phyloP scores from a whole-genome alignment of 2,113 vertebrate species.

The Terrapene triunguis region DNA sequence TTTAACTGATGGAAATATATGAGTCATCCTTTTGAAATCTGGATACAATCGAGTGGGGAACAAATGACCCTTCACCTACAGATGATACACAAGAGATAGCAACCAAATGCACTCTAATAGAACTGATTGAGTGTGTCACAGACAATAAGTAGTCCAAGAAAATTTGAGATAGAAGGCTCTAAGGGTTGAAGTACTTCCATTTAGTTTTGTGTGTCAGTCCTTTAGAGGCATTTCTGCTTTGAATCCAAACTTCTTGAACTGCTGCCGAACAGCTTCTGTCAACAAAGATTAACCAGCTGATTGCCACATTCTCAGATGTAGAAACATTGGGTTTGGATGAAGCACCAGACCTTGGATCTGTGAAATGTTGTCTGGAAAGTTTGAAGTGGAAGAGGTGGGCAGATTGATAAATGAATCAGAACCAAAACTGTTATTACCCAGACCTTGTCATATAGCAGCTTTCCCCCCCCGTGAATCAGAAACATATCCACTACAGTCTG shows the following conservation, averaged over 20 bases:
- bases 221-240: neutral
- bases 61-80: neutral
- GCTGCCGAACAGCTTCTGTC: neutral
- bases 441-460: neutral
- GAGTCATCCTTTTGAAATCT: neutral
- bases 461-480: neutral
- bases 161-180: neutral
- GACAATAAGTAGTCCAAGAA: neutral
- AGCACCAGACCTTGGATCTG: neutral
- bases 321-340: neutral
- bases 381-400: neutral
- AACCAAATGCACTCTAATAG: neutral
- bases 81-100: neutral
- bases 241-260: neutral
- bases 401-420: neutral
- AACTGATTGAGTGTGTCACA: neutral
- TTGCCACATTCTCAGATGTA: neutral
- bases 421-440: neutral
- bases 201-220: neutral
- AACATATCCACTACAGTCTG: neutral
- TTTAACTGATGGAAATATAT: neutral
- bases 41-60: neutral
- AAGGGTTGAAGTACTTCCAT: neutral
- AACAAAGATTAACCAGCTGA: neutral
- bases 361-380: neutral